phyloP scores from a whole-genome alignment of 2,113 vertebrate genomes.

The Anoura caudifer region DNA sequence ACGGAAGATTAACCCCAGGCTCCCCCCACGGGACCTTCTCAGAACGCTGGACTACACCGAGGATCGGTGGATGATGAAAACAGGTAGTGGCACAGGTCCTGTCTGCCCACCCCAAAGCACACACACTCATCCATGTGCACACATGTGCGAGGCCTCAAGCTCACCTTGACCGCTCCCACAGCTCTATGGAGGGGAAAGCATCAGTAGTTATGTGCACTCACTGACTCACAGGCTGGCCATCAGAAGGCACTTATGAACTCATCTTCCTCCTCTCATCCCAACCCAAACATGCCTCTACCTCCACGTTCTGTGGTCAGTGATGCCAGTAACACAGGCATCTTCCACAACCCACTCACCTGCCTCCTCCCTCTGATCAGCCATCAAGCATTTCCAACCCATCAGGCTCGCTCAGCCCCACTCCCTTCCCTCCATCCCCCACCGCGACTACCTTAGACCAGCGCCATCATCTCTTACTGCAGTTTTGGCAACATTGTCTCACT shows the following conservation, averaged over 20 bases:
- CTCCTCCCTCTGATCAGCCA: not conserved
- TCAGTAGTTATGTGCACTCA: not conserved
- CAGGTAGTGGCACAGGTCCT: constrained; percentile 13
- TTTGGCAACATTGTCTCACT: not conserved
- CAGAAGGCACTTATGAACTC: not conserved
- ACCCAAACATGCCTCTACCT: not conserved
- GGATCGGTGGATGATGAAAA: constrained; percentile 51
- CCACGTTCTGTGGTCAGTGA: not conserved
- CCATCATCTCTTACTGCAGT: not conserved
- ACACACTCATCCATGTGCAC: not conserved
- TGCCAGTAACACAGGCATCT: not conserved
- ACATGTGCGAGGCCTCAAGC: rapidly evolving
- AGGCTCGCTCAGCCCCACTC: not conserved
- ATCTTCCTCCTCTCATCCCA: not conserved
- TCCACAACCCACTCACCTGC: not conserved
- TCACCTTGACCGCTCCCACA: not conserved
- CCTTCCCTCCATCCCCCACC: not conserved
- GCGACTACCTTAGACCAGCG: too few relatives aligned
- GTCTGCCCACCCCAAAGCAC: too few relatives aligned
- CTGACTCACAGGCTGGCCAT: not conserved
- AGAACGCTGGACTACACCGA: constrained; percentile 34
- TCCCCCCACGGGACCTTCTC: constrained; percentile 4
- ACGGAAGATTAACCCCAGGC: constrained; percentile 58
- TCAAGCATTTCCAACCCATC: not conserved
- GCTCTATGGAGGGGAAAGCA: not conserved